Conservation (phyloP, 2,888 invertebrate species). For the Lingula anatina region DNA sequence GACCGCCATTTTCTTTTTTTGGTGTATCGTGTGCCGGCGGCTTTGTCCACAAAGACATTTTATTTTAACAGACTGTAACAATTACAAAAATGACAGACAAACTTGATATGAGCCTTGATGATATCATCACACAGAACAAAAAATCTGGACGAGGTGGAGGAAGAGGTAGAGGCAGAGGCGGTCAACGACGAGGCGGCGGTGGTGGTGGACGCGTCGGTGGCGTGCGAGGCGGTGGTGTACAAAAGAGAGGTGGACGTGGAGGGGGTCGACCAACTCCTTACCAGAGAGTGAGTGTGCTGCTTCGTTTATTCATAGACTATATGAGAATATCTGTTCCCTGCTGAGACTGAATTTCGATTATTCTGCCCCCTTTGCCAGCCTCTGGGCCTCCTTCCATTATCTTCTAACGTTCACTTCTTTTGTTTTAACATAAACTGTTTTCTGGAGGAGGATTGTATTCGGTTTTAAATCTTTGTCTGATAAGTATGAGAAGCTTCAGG, state of each 20-base stretch:
- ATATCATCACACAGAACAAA: constrained; percentile 80
- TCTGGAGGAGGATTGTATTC: too few species aligned
- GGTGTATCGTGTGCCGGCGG: too few species aligned
- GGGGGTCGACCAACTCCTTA: constrained; percentile 57
- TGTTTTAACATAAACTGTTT: too few species aligned
- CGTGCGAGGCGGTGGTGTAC: constrained; percentile 42
- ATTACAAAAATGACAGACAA: constrained; percentile 87
- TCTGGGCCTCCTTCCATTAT: too few species aligned
- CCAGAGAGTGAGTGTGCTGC: constrained; percentile 69
- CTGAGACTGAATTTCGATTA: too few species aligned
- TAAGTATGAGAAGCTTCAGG: too few species aligned
- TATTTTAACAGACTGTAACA: too few species aligned
- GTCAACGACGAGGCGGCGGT: constrained; percentile 55
- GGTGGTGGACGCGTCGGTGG: constrained; percentile 47
- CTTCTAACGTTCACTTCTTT: too few species aligned
- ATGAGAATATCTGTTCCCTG: too few species aligned
- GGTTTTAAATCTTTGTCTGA: too few species aligned
- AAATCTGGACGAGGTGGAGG: constrained; percentile 56
- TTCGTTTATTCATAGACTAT: constrained; percentile 1
- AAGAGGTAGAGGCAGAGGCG: constrained; percentile 39
- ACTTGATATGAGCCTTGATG: constrained; percentile 96
- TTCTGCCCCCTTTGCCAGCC: too few species aligned
- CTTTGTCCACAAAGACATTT: too few species aligned
- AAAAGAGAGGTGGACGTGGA: constrained; percentile 52
- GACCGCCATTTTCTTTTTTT: constrained; percentile 4